Percentiles rank a stretch among this genome's conserved stretches.
These are phyloP conservation scores for Plemyria rubiginata DNA, from an alignment of 2,888 invertebrate genomes.

Conservation along the genomic window DNA sequence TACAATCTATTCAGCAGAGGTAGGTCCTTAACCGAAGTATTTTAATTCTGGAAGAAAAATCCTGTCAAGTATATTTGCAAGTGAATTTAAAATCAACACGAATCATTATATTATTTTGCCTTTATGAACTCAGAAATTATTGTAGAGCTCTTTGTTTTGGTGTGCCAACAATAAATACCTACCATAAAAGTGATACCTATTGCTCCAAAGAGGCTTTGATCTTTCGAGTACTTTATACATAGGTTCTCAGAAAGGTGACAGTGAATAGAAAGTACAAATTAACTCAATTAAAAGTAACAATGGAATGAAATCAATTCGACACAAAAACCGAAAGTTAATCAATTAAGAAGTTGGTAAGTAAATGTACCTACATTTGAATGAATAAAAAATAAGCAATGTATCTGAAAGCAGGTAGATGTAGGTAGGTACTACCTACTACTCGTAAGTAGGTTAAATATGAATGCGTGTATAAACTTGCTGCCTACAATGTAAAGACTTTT, in stretches of 20 bases:
- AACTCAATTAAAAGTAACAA: conserved; percentile 9
- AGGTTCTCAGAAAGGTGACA: not conserved
- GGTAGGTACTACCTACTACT: too few species aligned
- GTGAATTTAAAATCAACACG: too few species aligned
- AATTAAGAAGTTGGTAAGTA: conserved; percentile 2
- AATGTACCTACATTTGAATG: conserved; percentile 4
- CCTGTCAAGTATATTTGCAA: too few species aligned
- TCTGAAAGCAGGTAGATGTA: not conserved
- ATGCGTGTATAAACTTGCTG: not conserved
- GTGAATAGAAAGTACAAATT: not conserved
- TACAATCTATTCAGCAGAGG: too few species aligned
- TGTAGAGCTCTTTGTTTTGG: not conserved
- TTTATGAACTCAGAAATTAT: not conserved
- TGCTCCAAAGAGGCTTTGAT: not conserved
- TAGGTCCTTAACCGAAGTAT: too few species aligned
- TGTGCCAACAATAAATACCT: not conserved
- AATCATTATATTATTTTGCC: too few species aligned
- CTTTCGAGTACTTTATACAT: not conserved
- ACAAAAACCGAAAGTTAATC: conserved; percentile 12
- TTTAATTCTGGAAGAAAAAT: too few species aligned
- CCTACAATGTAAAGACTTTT: not conserved
- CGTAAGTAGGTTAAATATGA: not conserved
- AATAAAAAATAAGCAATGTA: not conserved
- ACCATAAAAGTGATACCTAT: not conserved
- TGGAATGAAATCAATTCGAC: conserved; percentile 12